Conservation (phyloP, 2,113 vertebrate genomes). For the Bubalus kerabau region DNA sequence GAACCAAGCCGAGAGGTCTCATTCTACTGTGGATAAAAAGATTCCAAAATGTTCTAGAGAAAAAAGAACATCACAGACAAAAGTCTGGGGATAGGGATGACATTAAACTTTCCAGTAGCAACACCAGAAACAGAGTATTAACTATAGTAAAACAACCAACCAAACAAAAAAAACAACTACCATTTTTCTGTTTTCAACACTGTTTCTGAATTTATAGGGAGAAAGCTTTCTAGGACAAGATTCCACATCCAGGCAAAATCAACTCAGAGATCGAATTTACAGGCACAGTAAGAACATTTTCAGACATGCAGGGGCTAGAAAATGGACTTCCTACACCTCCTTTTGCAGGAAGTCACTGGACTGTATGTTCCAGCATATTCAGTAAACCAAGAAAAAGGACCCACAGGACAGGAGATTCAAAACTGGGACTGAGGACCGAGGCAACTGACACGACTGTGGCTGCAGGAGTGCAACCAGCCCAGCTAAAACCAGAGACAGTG, state of each 20-base stretch:
- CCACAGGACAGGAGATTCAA: background rate
- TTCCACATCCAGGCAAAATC: background rate
- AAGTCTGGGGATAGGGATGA: background rate
- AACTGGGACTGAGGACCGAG: background rate
- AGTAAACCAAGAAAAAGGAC: background rate
- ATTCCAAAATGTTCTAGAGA: background rate
- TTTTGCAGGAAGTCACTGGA: background rate
- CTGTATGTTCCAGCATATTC: background rate
- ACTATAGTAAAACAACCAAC: background rate
- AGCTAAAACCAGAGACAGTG: background rate
- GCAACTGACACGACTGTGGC: background rate
- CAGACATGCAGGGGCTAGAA: background rate
- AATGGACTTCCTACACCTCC: background rate
- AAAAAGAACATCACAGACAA: background rate
- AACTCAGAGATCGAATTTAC: background rate
- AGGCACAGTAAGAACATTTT: background rate
- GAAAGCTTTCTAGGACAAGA: background rate
- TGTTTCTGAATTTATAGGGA: background rate
- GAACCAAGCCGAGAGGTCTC: background rate
- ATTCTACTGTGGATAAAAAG: background rate
- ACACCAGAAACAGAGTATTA: background rate
- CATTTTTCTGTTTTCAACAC: background rate
- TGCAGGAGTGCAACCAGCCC: background rate
- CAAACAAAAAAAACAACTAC: background rate
- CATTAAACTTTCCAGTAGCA: background rate